Conservation (phyloP, 2,888 invertebrate genomes). For the Microdon myrmicae region DNA sequence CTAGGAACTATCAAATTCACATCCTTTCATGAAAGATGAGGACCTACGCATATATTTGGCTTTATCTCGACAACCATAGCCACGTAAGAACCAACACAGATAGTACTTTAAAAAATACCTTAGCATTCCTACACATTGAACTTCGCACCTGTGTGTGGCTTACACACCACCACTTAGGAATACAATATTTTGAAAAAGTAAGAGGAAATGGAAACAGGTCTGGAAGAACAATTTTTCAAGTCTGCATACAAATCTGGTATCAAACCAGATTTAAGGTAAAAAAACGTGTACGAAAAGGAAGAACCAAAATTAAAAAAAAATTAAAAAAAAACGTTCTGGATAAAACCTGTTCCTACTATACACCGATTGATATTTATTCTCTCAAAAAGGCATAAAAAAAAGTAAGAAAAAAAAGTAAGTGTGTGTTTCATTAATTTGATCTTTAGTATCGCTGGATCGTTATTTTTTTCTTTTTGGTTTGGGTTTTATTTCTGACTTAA, state of each 20-base stretch:
- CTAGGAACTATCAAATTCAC: too few species aligned
- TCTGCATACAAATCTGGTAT: too few species aligned
- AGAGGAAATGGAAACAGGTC: slow-evolving; percentile 25
- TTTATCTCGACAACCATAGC: too few species aligned
- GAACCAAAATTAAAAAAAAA: slow-evolving; percentile 6
- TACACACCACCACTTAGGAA: too few species aligned
- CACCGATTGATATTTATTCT: slow-evolving; percentile 37
- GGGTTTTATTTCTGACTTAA: too few species aligned
- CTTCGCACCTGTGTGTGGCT: too few species aligned
- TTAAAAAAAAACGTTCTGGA: slow-evolving; percentile 8
- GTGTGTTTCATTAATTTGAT: slow-evolving; percentile 38
- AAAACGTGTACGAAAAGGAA: slow-evolving; percentile 17
- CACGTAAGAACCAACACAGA: too few species aligned
- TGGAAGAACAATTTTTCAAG: slow-evolving; percentile 17
- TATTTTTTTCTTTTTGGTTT: slow-evolving; percentile 11
- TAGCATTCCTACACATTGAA: too few species aligned
- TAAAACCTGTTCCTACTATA: slow-evolving; percentile 27
- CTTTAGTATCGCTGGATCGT: slow-evolving; percentile 12
- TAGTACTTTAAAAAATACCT: too few species aligned
- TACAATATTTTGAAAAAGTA: too few species aligned
- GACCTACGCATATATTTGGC: too few species aligned
- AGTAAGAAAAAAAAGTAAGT: slow-evolving; percentile 30
- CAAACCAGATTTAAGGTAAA: slow-evolving; percentile 30
- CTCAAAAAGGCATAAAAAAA: slow-evolving; percentile 15
- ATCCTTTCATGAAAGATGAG: too few species aligned